Evolutionary conservation across 1,140 invertebrate genomes (phyloP).

Genomic region (Ceratosolen fusciceps): DNA sequence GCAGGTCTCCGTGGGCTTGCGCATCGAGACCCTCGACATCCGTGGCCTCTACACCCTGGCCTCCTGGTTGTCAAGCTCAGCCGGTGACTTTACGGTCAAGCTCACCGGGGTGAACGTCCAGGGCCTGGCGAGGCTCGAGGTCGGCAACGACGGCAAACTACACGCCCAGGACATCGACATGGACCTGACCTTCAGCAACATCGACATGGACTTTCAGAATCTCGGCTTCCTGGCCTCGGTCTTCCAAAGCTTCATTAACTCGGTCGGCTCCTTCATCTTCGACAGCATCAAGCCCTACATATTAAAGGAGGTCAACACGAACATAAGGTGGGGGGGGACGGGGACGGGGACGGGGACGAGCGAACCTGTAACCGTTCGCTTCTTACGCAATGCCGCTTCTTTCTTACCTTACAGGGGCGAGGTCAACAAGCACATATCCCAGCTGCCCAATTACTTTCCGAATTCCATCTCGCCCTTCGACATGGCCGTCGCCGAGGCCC

Average conservation of each 20-base stretch:
- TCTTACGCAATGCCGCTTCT: no score
- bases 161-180: constrained; percentile 83
- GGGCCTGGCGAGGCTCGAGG: constrained; percentile 78
- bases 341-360: no score
- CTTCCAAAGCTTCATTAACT: constrained; percentile 84
- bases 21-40: constrained; percentile 79
- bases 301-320: constrained; percentile 81
- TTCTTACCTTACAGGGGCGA: constrained; percentile 70
- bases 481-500: constrained; percentile 81
- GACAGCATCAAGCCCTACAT: constrained; percentile 89
- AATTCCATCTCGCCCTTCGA: constrained; percentile 90
- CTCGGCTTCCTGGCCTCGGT: constrained; percentile 81
- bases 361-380: no score
- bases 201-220: constrained; percentile 86
- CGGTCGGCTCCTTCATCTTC: constrained; percentile 84
- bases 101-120: constrained; percentile 78
- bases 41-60: constrained; percentile 83
- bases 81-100: constrained; percentile 83
- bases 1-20: constrained; percentile 78
- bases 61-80: constrained; percentile 78
- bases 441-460: constrained; percentile 81
- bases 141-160: constrained; percentile 81
- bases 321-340: constrained; percentile 73
- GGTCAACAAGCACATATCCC: constrained; percentile 71
- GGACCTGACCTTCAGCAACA: constrained; percentile 84